Conservation (phyloP, 2,113 vertebrate genomes). For the Toxotes chatareus region DNA sequence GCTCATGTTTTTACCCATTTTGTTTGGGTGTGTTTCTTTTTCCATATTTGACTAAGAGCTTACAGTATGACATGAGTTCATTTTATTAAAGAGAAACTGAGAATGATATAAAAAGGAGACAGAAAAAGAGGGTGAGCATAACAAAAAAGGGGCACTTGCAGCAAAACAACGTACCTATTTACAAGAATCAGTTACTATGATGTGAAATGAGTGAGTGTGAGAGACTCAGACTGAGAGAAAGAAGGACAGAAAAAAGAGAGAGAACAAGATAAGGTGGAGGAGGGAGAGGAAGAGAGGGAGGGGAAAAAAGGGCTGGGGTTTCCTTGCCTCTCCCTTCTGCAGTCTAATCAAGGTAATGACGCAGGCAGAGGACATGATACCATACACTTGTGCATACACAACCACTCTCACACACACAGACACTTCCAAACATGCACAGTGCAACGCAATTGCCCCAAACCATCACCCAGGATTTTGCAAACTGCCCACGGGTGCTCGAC, state of each 20-base stretch:
- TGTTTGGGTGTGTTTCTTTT: neutral
- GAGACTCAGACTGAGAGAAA: constrained; percentile 37
- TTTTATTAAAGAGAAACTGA: constrained; percentile 40
- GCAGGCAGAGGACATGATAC: constrained; percentile 49
- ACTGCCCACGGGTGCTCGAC: constrained; percentile 59
- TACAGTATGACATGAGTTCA: neutral
- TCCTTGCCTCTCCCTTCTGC: constrained; percentile 69
- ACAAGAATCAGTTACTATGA: constrained; percentile 41
- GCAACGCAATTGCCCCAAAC: constrained; percentile 45
- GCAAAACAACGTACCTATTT: constrained; percentile 31
- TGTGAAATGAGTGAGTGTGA: constrained; percentile 44
- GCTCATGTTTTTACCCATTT: constrained; percentile 10
- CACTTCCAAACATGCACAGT: constrained; percentile 11
- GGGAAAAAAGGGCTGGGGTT: constrained; percentile 67
- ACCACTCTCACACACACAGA: constrained; percentile 11
- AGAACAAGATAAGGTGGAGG: constrained; percentile 39
- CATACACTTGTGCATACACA: constrained; percentile 39
- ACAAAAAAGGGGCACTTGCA: neutral
- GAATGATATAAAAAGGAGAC: neutral
- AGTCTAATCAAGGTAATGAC: constrained; percentile 69
- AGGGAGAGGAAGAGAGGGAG: constrained; percentile 47
- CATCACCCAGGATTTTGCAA: constrained; percentile 54
- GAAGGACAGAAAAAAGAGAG: constrained; percentile 13
- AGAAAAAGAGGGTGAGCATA: constrained; percentile 6
- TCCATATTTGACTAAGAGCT: neutral